Conservation (phyloP, 2,113 vertebrate species). For the Pampusana beccarii region DNA sequence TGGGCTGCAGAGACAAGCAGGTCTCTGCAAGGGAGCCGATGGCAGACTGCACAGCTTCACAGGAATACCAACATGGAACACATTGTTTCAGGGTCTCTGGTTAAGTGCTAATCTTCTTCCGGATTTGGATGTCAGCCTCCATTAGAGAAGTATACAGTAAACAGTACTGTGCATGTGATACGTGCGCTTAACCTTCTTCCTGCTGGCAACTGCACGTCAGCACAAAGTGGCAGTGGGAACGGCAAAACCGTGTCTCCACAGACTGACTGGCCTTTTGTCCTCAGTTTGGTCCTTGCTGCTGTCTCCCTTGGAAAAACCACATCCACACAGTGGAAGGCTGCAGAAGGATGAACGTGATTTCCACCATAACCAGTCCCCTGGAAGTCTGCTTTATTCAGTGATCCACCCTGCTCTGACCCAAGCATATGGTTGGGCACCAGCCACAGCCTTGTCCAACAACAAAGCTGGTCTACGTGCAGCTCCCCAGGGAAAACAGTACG, state of each 20-base stretch:
- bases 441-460: neutral
- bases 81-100: constrained; percentile 31
- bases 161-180: neutral
- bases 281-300: neutral
- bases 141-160: constrained; percentile 34
- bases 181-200: constrained; percentile 3
- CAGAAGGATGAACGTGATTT: neutral
- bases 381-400: neutral
- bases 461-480: fast-evolving
- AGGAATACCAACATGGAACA: neutral
- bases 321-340: neutral
- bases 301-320: neutral
- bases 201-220: neutral
- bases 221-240: neutral
- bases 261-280: neutral
- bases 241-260: neutral
- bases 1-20: neutral
- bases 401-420: neutral
- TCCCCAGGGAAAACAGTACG: neutral
- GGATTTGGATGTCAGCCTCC: constrained; percentile 23
- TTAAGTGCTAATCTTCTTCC: constrained; percentile 45
- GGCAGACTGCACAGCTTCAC: neutral
- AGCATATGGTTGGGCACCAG: neutral
- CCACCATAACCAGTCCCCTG: neutral
- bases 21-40: neutral